Percentiles rank a stretch among this genome's conserved stretches.
phyloP scores from a whole-genome alignment of 2,888 invertebrate genomes.

The Lasiommata megera region DNA sequence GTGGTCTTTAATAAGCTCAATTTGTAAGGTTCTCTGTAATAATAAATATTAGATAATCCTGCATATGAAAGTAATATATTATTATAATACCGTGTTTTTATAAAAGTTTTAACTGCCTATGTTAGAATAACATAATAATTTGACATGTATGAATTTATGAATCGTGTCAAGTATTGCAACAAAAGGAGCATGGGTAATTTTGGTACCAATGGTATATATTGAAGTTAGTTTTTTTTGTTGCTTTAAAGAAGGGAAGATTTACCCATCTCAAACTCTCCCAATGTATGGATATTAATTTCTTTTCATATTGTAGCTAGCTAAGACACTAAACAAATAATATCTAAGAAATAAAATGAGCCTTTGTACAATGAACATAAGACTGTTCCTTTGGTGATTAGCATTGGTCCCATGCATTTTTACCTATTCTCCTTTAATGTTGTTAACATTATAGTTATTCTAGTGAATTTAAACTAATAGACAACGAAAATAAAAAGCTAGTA shows the following conservation, averaged over 20 bases:
- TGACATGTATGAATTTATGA: neutral
- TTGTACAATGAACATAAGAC: neutral
- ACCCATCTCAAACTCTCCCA: too few relatives aligned
- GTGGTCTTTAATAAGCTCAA: neutral
- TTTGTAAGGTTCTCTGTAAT: neutral
- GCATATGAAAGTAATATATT: neutral
- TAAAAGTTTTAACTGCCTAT: neutral
- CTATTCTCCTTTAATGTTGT: neutral
- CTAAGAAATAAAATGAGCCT: too few relatives aligned
- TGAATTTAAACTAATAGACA: conserved; percentile 30
- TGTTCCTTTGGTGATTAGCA: neutral
- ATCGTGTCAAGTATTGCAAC: neutral
- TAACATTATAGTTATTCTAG: conserved; percentile 17
- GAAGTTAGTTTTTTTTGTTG: too few relatives aligned
- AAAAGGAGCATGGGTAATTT: too few relatives aligned
- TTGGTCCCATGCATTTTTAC: neutral
- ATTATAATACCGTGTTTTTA: neutral
- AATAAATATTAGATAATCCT: neutral
- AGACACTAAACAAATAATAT: too few relatives aligned
- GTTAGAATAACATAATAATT: neutral
- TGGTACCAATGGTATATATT: too few relatives aligned
- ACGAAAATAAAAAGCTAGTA: conserved; percentile 31
- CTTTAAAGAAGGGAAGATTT: too few relatives aligned
- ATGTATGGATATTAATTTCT: too few relatives aligned
- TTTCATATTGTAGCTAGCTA: too few relatives aligned